These are phyloP conservation scores for Monopterus albus DNA, from an alignment of 2,113 vertebrate genomes.

Conservation along the genomic window DNA sequence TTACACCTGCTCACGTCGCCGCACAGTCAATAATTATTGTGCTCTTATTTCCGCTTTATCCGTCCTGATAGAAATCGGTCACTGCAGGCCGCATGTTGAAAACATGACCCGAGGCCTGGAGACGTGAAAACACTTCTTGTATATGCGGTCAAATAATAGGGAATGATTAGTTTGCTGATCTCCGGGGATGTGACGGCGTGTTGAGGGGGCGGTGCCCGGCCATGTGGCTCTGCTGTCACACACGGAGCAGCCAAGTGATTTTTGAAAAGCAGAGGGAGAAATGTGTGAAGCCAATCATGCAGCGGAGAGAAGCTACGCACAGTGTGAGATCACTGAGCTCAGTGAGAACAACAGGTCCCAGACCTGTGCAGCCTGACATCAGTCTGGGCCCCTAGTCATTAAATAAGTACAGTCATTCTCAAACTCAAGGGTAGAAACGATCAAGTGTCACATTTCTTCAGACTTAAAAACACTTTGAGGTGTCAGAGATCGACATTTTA, in stretches of 20 bases:
- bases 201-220: constrained; percentile 63
- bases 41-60: background rate
- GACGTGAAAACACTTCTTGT: background rate
- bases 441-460: no score
- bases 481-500: no score
- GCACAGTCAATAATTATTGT: accelerated
- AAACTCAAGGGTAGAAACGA: no score
- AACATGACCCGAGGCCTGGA: constrained; percentile 11
- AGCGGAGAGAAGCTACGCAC: constrained; percentile 70
- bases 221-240: constrained; percentile 74
- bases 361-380: constrained; percentile 1
- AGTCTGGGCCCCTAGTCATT: background rate
- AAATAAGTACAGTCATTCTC: no score
- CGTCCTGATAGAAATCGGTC: background rate
- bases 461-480: no score
- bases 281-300: constrained; percentile 79
- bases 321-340: constrained; percentile 70
- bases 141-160: no score
- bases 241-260: constrained; percentile 55
- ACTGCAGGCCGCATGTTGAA: constrained; percentile 1
- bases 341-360: constrained; percentile 35
- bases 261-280: constrained; percentile 84
- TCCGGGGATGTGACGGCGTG: constrained; percentile 37
- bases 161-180: background rate
- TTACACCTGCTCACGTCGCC: background rate